Evolutionary conservation across 2,888 invertebrate species (phyloP), one percentile per base, ranked within the genome.

Genomic region (Calameuta filiformis): DNA sequence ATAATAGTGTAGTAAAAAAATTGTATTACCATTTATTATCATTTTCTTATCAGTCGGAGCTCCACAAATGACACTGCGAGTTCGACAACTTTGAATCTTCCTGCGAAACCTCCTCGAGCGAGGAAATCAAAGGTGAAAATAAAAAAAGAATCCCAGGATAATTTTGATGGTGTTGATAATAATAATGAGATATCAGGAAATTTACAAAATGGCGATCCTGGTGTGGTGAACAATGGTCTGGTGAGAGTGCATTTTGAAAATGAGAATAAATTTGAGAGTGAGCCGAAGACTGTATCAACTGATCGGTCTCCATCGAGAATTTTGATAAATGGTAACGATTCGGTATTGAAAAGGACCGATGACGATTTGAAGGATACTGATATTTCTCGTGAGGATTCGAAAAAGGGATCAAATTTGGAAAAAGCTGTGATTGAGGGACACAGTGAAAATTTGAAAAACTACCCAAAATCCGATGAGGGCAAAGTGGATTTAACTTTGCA

Each of bases 241-340:
- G 73, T 76, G 34, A 83, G 81, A 76, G 86, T 85, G 78, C 86
- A 79, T 76, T 84, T 86, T 78, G 83, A 84, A 80, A 84, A 84
- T 78, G 85, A 82, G 68, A 73, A 15, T 31, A 30, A 11, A 79
- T 73, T 73, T 75, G 33, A 77, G 76, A 73, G 3, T 73, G 78
- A 68, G 68, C 78, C 35, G 76, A 77, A 37, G 31, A 23, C 23
- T 6, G 23, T 56, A 15, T 23, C 40, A 23, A 23, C 6, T 23
- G 23, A 2, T 56, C 23, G 4, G 15, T 23, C 40, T 23, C 6
- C 40, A 1, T 23, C 23, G 40, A 56, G 9, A 56, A 56, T 56
- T 56, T 56, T 56, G 15, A 23, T 56, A 56, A 56, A 56, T 56
- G 40, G 9, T 56, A 15, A 56, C 4, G 23, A 23, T 23, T 56